phyloP scores from a whole-genome alignment of 2,888 invertebrate species.

The Drosophila atripex region DNA sequence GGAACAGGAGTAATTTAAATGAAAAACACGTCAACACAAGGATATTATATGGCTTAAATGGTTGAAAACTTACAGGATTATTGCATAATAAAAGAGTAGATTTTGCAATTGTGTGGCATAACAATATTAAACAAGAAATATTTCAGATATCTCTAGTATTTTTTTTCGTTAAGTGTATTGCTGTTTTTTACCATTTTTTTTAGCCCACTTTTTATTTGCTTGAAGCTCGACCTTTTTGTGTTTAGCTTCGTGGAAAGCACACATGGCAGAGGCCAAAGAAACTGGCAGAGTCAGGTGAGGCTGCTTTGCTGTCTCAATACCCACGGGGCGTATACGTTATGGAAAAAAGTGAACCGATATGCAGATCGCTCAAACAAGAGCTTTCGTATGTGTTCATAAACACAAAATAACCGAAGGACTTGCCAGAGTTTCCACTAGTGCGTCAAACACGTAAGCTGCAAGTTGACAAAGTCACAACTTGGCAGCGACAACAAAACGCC shows the following conservation, averaged over 20 bases:
- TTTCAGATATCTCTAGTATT: not conserved
- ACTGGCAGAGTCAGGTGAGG: slow-evolving; percentile 35
- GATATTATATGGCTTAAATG: not conserved
- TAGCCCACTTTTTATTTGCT: slow-evolving; percentile 24
- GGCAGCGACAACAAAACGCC: slow-evolving; percentile 34
- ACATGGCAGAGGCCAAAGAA: not conserved
- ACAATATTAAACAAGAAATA: not conserved
- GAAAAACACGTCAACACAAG: slow-evolving; percentile 21
- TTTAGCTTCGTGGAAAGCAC: slow-evolving; percentile 48
- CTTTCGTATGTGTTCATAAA: slow-evolving; percentile 16
- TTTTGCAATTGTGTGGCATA: no score
- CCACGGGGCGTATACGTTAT: slow-evolving; percentile 38
- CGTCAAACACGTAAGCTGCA: slow-evolving; percentile 55
- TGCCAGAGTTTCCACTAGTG: slow-evolving; percentile 46
- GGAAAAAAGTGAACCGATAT: slow-evolving; percentile 50
- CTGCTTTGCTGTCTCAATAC: slow-evolving; percentile 41
- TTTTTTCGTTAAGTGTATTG: slow-evolving; percentile 13
- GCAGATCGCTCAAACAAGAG: slow-evolving; percentile 10
- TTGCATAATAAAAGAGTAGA: not conserved
- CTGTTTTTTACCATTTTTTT: slow-evolving; percentile 7
- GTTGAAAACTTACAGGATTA: not conserved
- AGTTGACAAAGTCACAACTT: slow-evolving; percentile 29
- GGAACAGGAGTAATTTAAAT: slow-evolving; percentile 38
- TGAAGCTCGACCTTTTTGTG: slow-evolving; percentile 44
- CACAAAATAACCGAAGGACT: slow-evolving; percentile 39